A percentile compares a stretch with the other conserved stretches of the same genome.
Conservation (phyloP, 2,888 invertebrate species). For the Ptychoptera albimana region DNA sequence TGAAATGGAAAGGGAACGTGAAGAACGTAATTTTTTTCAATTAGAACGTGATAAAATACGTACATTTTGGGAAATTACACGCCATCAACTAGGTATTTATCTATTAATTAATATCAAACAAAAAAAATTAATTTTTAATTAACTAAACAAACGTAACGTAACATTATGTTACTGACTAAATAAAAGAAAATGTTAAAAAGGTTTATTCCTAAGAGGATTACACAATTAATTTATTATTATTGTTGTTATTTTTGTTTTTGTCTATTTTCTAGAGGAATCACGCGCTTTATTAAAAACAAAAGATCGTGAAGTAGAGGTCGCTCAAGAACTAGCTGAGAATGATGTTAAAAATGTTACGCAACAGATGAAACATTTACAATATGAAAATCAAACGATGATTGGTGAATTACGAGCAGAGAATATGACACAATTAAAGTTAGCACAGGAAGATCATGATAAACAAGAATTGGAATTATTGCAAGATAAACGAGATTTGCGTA, state of each 20-base stretch:
- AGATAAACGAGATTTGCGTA: conserved; percentile 35
- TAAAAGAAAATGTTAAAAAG: no score
- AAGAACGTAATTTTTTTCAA: conserved; percentile 91
- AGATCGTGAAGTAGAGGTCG: conserved; percentile 77
- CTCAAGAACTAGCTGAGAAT: conserved; percentile 71
- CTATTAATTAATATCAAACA: background rate
- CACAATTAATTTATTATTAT: background rate
- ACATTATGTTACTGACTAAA: no score
- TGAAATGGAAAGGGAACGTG: conserved; percentile 84
- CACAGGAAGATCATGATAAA: conserved; percentile 64
- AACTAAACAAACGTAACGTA: no score
- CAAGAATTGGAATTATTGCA: conserved; percentile 60
- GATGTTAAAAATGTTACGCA: conserved; percentile 81
- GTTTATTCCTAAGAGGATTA: no score
- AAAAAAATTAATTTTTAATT: background rate
- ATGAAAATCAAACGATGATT: conserved; percentile 75
- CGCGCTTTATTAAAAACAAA: conserved; percentile 42
- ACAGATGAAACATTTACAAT: conserved; percentile 83
- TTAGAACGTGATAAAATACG: conserved; percentile 86
- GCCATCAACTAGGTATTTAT: conserved; percentile 67
- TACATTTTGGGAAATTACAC: conserved; percentile 91
- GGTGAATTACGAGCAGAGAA: conserved; percentile 74
- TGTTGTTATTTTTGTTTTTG: background rate
- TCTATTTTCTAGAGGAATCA: conserved; percentile 24
- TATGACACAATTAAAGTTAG: conserved; percentile 62